Percentiles rank a stretch among this genome's conserved stretches.
These are phyloP conservation scores for Agriopis leucophaearia DNA, from an alignment of 2,888 invertebrate genomes.

Conservation along the genomic window DNA sequence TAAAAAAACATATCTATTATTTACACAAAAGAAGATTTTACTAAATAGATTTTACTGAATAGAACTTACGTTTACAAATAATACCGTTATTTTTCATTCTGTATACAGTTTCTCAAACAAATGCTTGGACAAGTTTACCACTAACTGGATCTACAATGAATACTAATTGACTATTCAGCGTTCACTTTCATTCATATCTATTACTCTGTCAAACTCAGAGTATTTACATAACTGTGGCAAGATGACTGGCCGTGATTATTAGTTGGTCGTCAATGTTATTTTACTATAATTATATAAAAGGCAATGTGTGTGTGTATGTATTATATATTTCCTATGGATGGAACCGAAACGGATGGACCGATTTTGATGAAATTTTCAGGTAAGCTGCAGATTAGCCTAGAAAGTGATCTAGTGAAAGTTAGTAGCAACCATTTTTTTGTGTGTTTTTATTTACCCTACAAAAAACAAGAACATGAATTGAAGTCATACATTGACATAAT, in stretches of 20 bases:
- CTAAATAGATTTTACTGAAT: background rate
- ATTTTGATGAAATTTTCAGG: too few species aligned
- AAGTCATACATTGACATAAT: too few species aligned
- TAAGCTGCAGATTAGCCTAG: too few species aligned
- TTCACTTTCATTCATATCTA: slow-evolving; percentile 27
- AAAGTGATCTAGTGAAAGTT: too few species aligned
- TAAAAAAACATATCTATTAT: too few species aligned
- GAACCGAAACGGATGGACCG: too few species aligned
- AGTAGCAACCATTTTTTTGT: too few species aligned
- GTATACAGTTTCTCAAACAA: slow-evolving; percentile 18
- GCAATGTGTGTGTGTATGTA: too few species aligned
- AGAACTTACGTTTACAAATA: slow-evolving; percentile 13
- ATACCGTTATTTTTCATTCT: slow-evolving; percentile 22
- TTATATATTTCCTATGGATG: too few species aligned
- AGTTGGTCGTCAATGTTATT: background rate
- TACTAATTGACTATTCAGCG: slow-evolving; percentile 20
- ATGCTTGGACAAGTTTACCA: slow-evolving; percentile 25
- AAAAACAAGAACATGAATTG: too few species aligned
- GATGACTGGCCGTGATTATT: background rate
- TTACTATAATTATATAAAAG: too few species aligned
- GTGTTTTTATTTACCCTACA: too few species aligned
- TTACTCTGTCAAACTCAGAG: slow-evolving; percentile 1
- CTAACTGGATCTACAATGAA: slow-evolving; percentile 16
- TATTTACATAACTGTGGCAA: slow-evolving; percentile 13
- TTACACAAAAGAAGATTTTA: background rate